Evolutionary conservation across 2,888 invertebrate species (phyloP), one percentile per base, ranked within the genome.

Genomic region (Lasioglossum zephyrum): DNA sequence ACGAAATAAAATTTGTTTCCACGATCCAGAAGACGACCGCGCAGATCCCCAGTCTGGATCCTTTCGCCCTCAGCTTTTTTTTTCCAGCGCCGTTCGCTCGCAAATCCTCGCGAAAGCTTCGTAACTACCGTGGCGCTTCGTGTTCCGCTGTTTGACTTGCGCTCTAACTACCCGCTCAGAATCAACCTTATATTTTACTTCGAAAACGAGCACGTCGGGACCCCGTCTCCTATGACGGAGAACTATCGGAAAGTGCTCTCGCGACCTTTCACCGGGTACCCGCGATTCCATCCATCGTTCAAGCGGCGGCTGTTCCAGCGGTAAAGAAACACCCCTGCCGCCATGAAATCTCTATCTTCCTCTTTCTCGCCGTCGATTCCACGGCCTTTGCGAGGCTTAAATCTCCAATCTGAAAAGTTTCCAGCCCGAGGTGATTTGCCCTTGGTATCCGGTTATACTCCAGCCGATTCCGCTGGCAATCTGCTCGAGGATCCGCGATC

Each of bases 131-230:
- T 79, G 76, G 84, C 85, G 85, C 86, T 90, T 88, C 87, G 84
- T 84, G 86, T 87, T 87, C 89, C 90, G 83, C 84, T 92, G 92
- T 92, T 92, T 92, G 90, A 92, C 91, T 92, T 92, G 91, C 87
- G 86, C 90, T 91, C 85, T 89, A 91, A 92, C 91, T 92, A 92
- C 86, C 90, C 86, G 22, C 44, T 87, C 88, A 70, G 89, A 89
- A 91, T 85, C 88, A 87, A 92, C 89, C 92, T 92, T 91, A 91
- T 92, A 92, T 92, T 92, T 92, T 92, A 92, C 91, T 92, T 92
- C 79, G 85, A 84, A 81, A 87, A 73, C 89, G 82, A 81, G 79
- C 49, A 11, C 80, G 49, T 69, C 63, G 31, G n/a, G n/a, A 26
- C 49, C 79, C 41, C 73, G 49, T 36, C 84, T 85, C 73, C 77